Base-by-base conservation (phyloP, 2,113 vertebrate species). In the Cebus imitator region DNA sequence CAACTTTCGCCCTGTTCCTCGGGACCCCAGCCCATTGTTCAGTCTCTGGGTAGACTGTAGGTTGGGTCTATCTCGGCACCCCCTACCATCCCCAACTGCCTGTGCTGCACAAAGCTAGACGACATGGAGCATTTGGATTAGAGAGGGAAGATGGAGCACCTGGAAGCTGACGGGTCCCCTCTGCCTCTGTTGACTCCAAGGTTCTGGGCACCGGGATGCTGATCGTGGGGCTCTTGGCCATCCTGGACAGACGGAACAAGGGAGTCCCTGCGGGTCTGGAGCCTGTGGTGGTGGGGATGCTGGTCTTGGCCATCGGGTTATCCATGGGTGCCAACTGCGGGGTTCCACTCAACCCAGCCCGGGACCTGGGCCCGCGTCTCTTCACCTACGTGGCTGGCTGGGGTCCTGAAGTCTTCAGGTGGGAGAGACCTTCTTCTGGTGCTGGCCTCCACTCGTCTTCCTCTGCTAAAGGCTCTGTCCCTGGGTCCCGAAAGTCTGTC, bases 251-350 rank as follows among this genome's bases (percentile, higher is more conserved):
- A 83, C 99, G 95, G 98, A 99, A 99, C 43, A 99, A 99, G 2
- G 98, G 99, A 0, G 99, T 99, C 10, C 99, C 99, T 5, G 99
- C 98, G 40, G 99, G 99, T 64, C 98, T 99, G 99, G 99, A 99
- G 98, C 99, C 99, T 6, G 97, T 99, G 80, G 99, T 96, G 81
- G 93, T 99, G n/a, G 99, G 99, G 43, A 97, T 99, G 82, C 98
- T 99, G 96, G 98, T 99, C 97, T 92, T 99, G 61, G 98, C 98
- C 96, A 99, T 99, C 12, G 98, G 98, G 2, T 98, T 99, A 55
- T 99, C 99, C 96, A 98, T 99, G 99, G 99, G 98, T 64, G 98
- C 99, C 96, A 99, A 99, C 99, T 99, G 99, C 5, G 99, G 99
- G 55, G 99, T 92, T 0, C 99, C 99, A 40, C 98, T 99, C 91